These are phyloP conservation scores for Chironomus tentans DNA, from an alignment of 2,888 invertebrate genomes.

Conservation along the genomic window DNA sequence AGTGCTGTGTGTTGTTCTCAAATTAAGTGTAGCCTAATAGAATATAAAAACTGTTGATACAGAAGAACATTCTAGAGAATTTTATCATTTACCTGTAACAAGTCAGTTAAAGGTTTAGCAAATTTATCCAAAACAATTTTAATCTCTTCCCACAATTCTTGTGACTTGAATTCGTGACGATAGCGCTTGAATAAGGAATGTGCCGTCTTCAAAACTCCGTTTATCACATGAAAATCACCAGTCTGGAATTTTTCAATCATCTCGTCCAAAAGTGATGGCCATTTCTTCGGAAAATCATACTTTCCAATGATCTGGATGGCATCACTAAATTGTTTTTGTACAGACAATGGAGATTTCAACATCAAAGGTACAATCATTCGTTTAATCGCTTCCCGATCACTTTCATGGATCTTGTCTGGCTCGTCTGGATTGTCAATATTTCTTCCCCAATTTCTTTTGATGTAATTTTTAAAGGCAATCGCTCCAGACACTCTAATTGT, in stretches of 20 bases:
- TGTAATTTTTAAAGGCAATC: slow-evolving; percentile 92
- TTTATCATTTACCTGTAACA: slow-evolving; percentile 50
- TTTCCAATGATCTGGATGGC: slow-evolving; percentile 94
- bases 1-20: slow-evolving; percentile 65
- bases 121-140: slow-evolving; percentile 91
- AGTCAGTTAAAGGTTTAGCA: slow-evolving; percentile 86
- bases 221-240: slow-evolving; percentile 89
- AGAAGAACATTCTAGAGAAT: too few relatives aligned
- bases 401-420: slow-evolving; percentile 65
- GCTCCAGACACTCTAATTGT: slow-evolving; percentile 83
- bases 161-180: slow-evolving; percentile 90
- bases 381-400: slow-evolving; percentile 75
- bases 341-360: slow-evolving; percentile 80
- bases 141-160: slow-evolving; percentile 92
- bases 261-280: slow-evolving; percentile 87
- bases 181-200: slow-evolving; percentile 96
- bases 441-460: slow-evolving; percentile 87
- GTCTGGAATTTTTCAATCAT: slow-evolving; percentile 88
- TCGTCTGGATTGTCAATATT: slow-evolving; percentile 60
- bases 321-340: slow-evolving; percentile 92
- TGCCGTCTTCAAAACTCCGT: slow-evolving; percentile 88
- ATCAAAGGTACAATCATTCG: slow-evolving; percentile 81
- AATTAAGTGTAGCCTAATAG: slow-evolving; percentile 60
- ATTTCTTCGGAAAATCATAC: slow-evolving; percentile 92
- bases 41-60: too few relatives aligned